Evolutionary conservation across 2,113 vertebrate species (phyloP).

Genomic region (Coracopsis vasa): DNA sequence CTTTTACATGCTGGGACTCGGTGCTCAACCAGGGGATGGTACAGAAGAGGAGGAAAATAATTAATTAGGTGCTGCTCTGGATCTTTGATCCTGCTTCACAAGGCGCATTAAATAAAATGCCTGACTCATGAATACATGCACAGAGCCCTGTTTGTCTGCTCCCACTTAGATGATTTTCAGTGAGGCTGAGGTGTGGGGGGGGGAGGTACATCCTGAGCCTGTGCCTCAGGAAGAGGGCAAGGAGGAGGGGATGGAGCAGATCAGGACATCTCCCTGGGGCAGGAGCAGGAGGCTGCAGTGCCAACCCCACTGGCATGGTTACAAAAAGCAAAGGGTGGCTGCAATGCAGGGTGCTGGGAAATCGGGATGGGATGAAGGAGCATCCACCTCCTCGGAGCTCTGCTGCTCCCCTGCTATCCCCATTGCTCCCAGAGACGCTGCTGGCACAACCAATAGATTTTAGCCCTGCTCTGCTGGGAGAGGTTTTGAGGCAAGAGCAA

Average conservation of each 20-base stretch:
- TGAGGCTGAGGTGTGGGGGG: background rate
- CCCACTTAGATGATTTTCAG: background rate
- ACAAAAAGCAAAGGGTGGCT: background rate
- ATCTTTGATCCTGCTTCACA: constrained; percentile 44
- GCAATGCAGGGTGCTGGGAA: background rate
- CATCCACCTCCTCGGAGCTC: fast-evolving
- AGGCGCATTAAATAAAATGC: constrained; percentile 30
- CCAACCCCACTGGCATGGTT: background rate
- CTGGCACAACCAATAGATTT: too few species aligned
- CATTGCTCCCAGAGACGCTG: background rate
- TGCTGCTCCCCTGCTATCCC: background rate
- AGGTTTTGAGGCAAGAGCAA: background rate
- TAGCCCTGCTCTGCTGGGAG: background rate
- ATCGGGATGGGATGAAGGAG: background rate
- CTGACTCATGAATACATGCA: constrained; percentile 33
- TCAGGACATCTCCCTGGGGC: fast-evolving
- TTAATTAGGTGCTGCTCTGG: constrained; percentile 60
- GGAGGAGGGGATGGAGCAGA: background rate
- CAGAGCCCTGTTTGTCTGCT: background rate
- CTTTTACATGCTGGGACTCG: background rate
- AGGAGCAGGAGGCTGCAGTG: background rate
- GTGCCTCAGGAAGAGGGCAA: background rate
- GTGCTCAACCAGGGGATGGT: background rate
- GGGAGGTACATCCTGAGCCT: background rate
- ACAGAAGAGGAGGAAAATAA: constrained; percentile 44